Evolutionary conservation across 2,113 vertebrate genomes (phyloP), one percentile per base, ranked within the genome.

Genomic region (Hippocampus mohnikei): DNA sequence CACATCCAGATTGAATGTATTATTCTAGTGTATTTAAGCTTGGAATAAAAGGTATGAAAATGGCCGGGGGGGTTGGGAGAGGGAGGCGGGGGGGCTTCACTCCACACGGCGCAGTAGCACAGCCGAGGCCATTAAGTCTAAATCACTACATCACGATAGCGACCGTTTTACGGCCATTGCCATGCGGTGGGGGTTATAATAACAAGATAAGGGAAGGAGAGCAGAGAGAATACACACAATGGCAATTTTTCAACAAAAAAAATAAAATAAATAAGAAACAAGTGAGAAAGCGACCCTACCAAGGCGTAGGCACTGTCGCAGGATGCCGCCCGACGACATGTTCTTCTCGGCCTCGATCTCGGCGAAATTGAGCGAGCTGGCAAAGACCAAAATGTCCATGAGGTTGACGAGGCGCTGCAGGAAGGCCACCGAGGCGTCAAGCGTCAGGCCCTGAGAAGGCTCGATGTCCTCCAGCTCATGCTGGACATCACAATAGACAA

Each of bases 331-430:
- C 12, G 96, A 95, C 8, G 97, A 96, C 96, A 99, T 98, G 89
- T 97, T 99, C 84, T 99, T 99, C 93, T 99, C 97, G 53, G 97
- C 94, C 87, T 99, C 97, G 69, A 99, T 96, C 92, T 99, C 97
- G 6, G 94, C 92, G 88, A 99, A 99, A 89, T 94, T 95, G 71
- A 99, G 95, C 29, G 96, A 96, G 85, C 97, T 98, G 90, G 97
- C 96, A 82, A 99, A 98, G 89, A 99, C 94, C 63, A 99, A 92
- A 25, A 98, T 96, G 73, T 99, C 97, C 78, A 96, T 95, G 63
- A 99, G 95, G 89, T 91, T 94, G 82, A 97, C 91, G 75, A 98
- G 90, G 58, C 97, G 95, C 90, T 98, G 96, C 15, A 99, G 86
- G 91, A 98, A 98, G 2, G 95, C 92, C 89, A 98, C 80, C 2